Evolutionary conservation across 2,113 vertebrate genomes (phyloP).

Genomic region (Oceanites oceanicus): DNA sequence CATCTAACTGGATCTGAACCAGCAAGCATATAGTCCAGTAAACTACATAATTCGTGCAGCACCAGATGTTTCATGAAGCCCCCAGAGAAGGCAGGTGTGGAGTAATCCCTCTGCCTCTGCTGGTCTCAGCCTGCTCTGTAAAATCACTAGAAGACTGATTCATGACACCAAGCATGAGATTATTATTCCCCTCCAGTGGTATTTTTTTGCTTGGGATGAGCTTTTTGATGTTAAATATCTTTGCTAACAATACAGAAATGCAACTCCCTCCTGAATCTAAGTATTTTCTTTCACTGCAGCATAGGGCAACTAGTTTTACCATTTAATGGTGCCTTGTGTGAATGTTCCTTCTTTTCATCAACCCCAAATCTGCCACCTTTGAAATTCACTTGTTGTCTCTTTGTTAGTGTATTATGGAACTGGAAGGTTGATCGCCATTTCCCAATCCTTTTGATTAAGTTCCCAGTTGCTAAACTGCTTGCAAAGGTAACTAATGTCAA

Average conservation of each 20-base stretch:
- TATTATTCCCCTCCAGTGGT: neutral
- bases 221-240: neutral
- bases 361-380: neutral
- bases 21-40: neutral
- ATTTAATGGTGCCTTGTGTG: neutral
- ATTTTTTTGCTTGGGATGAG: neutral
- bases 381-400: neutral
- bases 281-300: neutral
- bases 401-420: neutral
- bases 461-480: neutral
- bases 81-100: neutral
- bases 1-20: neutral
- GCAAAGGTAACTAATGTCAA: neutral
- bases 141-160: neutral
- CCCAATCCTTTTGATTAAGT: neutral
- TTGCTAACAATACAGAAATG: neutral
- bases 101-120: neutral
- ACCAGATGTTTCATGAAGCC: neutral
- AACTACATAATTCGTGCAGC: fast-evolving
- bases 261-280: neutral
- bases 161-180: neutral
- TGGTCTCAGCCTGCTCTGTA: neutral
- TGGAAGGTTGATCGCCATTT: fast-evolving
- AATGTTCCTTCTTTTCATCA: neutral
- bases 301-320: neutral